These are phyloP conservation scores for Bilobella aurantiaca DNA, from an alignment of 1,140 invertebrate species.

Conservation along the genomic window DNA sequence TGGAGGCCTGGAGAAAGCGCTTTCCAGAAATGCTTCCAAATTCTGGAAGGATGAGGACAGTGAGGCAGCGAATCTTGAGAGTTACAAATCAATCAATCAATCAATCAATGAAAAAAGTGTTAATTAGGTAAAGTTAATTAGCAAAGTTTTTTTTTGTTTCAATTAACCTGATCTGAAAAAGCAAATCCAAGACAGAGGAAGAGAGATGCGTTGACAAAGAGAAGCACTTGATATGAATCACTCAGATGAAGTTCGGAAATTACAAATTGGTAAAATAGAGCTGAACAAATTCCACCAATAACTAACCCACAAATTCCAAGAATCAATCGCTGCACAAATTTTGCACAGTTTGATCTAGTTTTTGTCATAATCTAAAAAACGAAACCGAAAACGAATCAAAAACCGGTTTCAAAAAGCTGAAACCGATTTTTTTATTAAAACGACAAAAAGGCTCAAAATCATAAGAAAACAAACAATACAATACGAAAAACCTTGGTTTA, in stretches of 20 bases:
- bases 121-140: not conserved
- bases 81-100: not conserved
- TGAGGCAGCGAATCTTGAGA: constrained; percentile 26
- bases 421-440: no score
- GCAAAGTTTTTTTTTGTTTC: not conserved
- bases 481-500: no score
- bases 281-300: constrained; percentile 13
- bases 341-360: not conserved
- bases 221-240: not conserved
- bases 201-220: constrained; percentile 9
- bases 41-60: constrained; percentile 24
- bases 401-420: no score
- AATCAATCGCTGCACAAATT: not conserved
- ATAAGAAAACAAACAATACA: no score
- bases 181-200: constrained; percentile 27
- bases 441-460: no score
- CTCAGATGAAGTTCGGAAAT: constrained; percentile 23
- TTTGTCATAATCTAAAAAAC: not conserved
- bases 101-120: not conserved
- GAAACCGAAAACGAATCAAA: no score
- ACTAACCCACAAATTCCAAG: constrained; percentile 13
- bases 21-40: constrained; percentile 19
- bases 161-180: constrained; percentile 1
- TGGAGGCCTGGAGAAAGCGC: constrained; percentile 18
- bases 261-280: constrained; percentile 21